Evolutionary conservation across 2,797 vertebrate species (phyloP).

Genomic region (Ptychadena robeensis): DNA sequence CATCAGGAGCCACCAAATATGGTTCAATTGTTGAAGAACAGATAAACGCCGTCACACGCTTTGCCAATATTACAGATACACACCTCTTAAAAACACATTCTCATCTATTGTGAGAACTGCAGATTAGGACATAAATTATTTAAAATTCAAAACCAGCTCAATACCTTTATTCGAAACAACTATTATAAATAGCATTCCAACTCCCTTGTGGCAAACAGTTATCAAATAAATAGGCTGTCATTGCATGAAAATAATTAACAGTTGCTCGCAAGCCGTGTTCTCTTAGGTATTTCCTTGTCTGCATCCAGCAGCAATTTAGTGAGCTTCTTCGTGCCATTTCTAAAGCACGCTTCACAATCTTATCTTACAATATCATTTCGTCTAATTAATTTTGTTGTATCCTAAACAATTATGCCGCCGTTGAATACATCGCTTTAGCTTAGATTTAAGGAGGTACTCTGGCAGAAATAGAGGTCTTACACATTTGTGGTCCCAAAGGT

Average conservation of each 20-base stretch:
- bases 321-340: slow-evolving; percentile 12
- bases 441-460: not conserved
- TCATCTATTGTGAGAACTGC: slow-evolving; percentile 32
- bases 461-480: slow-evolving; percentile 13
- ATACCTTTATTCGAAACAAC: slow-evolving; percentile 47
- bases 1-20: slow-evolving; percentile 1
- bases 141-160: slow-evolving; percentile 33
- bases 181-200: slow-evolving; percentile 38
- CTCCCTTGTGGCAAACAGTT: slow-evolving; percentile 49
- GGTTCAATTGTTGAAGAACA: slow-evolving; percentile 10
- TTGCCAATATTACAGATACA: slow-evolving; percentile 14
- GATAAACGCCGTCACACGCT: slow-evolving; percentile 4
- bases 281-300: slow-evolving; percentile 52
- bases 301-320: slow-evolving; percentile 36
- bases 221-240: slow-evolving; percentile 54
- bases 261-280: slow-evolving; percentile 30
- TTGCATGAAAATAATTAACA: slow-evolving; percentile 54
- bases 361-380: slow-evolving; percentile 45
- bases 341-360: slow-evolving; percentile 24
- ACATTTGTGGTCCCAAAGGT: not conserved
- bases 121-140: slow-evolving; percentile 50
- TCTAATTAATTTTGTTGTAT: slow-evolving; percentile 54
- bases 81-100: slow-evolving; percentile 21
- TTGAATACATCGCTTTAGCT: slow-evolving; percentile 29
- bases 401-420: slow-evolving; percentile 26